Conservation (phyloP, 2,113 vertebrate genomes). For the Solenodon paradoxus region DNA sequence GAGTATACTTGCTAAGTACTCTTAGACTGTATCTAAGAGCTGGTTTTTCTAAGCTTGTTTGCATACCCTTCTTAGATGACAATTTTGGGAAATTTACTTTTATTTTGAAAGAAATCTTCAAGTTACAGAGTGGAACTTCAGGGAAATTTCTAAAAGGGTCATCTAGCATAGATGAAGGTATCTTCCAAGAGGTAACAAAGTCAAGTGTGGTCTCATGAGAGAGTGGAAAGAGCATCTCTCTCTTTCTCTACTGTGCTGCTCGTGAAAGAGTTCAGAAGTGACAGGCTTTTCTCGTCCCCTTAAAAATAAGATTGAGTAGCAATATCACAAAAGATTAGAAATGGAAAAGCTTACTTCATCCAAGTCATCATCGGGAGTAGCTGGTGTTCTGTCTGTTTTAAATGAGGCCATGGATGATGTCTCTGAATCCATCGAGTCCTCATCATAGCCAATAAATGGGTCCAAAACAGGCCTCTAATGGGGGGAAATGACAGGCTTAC, state of each 20-base stretch:
- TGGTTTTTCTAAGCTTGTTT: not conserved
- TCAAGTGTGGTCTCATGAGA: not conserved
- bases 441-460: constrained; percentile 95
- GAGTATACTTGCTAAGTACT: not conserved
- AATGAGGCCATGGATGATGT: constrained; percentile 96
- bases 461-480: constrained; percentile 94
- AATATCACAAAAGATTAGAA: not conserved
- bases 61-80: not conserved
- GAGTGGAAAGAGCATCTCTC: too few relatives aligned
- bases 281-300: not conserved
- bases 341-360: constrained; percentile 86
- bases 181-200: not conserved
- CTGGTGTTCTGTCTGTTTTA: constrained; percentile 95
- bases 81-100: not conserved
- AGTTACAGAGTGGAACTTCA: not conserved
- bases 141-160: not conserved
- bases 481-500: constrained; percentile 50
- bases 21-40: not conserved
- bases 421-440: constrained; percentile 99
- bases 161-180: not conserved
- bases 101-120: not conserved
- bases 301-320: not conserved
- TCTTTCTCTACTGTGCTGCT: too few relatives aligned
- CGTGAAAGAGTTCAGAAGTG: not conserved
- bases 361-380: constrained; percentile 96